A percentile compares a stretch with the other conserved stretches of the same genome.
phyloP scores from a whole-genome alignment of 2,797 vertebrate genomes.

The Eurystomus glaucurus region DNA sequence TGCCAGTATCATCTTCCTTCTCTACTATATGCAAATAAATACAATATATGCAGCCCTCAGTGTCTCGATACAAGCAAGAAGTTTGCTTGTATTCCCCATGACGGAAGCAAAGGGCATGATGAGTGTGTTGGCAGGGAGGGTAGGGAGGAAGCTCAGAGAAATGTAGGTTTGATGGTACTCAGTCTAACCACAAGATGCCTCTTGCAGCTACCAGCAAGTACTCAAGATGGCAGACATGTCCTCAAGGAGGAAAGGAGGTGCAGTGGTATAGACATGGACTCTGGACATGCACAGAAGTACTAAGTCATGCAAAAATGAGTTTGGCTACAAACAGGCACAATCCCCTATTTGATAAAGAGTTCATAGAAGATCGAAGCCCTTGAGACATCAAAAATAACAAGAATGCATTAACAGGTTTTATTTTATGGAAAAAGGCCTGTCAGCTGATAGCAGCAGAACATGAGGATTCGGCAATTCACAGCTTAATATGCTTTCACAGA shows the following conservation, averaged over 20 bases:
- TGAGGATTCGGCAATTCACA: conserved; percentile 44
- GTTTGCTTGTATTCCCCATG: no score
- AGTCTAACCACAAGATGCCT: fast-evolving
- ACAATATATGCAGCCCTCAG: background rate
- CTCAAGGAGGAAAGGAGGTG: background rate
- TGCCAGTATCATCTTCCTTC: background rate
- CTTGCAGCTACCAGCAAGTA: background rate
- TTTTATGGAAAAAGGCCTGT: background rate
- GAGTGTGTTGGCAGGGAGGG: background rate
- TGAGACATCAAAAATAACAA: conserved; percentile 42
- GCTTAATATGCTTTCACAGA: background rate
- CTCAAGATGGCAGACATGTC: background rate
- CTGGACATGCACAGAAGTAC: background rate
- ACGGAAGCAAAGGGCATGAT: background rate
- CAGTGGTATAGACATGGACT: background rate
- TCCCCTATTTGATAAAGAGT: background rate
- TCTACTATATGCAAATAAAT: background rate
- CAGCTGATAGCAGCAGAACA: background rate
- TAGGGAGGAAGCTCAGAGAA: background rate
- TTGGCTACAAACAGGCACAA: background rate
- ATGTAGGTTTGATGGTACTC: background rate
- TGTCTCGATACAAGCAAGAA: background rate
- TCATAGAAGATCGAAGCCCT: background rate
- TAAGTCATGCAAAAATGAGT: background rate
- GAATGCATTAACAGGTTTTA: background rate